These are phyloP conservation scores for Volucella inflata DNA, from an alignment of 2,888 invertebrate species.

Conservation along the genomic window DNA sequence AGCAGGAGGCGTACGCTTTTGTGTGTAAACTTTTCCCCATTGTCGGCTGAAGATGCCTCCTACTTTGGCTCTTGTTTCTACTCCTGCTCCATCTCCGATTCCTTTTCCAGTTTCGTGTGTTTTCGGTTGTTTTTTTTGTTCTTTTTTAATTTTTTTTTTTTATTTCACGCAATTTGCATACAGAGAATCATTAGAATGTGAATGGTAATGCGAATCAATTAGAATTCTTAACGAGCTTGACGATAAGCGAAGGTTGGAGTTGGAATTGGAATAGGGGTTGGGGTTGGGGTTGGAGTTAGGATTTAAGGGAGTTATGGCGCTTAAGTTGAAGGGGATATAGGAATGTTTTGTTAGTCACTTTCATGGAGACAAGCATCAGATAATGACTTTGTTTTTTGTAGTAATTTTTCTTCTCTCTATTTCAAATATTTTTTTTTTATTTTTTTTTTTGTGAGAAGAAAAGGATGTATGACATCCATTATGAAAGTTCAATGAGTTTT, in stretches of 20 bases:
- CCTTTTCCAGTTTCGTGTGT: background rate
- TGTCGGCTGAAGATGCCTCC: conserved; percentile 14
- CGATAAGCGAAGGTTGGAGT: conserved; percentile 24
- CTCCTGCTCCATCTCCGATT: background rate
- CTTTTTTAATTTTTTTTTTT: conserved; percentile 43
- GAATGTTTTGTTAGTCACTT: conserved; percentile 28
- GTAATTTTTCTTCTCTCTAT: too few relatives aligned
- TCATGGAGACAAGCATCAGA: conserved; percentile 5
- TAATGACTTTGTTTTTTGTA: conserved; percentile 50
- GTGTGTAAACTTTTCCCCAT: conserved; percentile 59
- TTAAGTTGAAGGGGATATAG: background rate
- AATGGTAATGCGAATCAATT: conserved; percentile 74
- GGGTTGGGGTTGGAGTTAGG: background rate
- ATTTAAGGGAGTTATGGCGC: too few relatives aligned
- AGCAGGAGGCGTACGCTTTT: conserved; percentile 57
- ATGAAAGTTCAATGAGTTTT: conserved; percentile 58
- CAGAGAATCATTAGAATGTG: conserved; percentile 73
- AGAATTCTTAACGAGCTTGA: conserved; percentile 66
- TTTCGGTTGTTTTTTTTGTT: conserved; percentile 12
- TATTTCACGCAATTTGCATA: conserved; percentile 65
- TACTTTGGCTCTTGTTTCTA: background rate
- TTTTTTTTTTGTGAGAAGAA: background rate
- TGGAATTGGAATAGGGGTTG: background rate
- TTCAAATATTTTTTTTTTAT: too few relatives aligned
- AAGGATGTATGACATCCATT: conserved; percentile 67